Evolutionary conservation across 2,888 invertebrate species (phyloP).

Genomic region (Parelbella ahira): DNA sequence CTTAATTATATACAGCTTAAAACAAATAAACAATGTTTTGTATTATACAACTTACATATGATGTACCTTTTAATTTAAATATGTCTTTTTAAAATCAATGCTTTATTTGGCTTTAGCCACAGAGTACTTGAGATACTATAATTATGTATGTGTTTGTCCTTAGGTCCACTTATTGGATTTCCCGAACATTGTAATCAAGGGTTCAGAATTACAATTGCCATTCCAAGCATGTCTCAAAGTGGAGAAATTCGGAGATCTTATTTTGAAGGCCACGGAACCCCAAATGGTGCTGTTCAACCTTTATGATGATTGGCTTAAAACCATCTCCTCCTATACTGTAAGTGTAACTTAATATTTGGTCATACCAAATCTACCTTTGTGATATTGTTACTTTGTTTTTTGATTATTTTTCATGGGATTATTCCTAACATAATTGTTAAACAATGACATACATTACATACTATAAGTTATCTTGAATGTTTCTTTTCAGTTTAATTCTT

Average conservation of each 20-base stretch:
- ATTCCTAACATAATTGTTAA: too few species aligned
- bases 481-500: too few species aligned
- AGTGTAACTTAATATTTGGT: slow-evolving; percentile 43
- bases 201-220: slow-evolving; percentile 98
- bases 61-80: not conserved
- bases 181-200: slow-evolving; percentile 99
- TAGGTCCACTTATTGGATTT: slow-evolving; percentile 98
- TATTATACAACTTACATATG: too few species aligned
- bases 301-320: slow-evolving; percentile 99
- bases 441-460: too few species aligned
- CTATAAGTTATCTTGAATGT: too few species aligned
- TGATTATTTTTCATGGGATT: too few species aligned
- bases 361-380: too few species aligned
- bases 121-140: too few species aligned
- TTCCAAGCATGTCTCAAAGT: slow-evolving; percentile 99
- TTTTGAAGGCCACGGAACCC: slow-evolving; percentile 99
- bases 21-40: too few species aligned
- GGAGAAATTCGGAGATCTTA: slow-evolving; percentile 99
- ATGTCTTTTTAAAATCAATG: not conserved
- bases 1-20: too few species aligned
- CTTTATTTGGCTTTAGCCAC: too few species aligned
- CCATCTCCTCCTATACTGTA: slow-evolving; percentile 98
- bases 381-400: too few species aligned
- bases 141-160: not conserved
- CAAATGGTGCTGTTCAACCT: slow-evolving; percentile 99